Evolutionary conservation across 2,113 vertebrate genomes (phyloP).

Genomic region (Antechinus stuartii): DNA sequence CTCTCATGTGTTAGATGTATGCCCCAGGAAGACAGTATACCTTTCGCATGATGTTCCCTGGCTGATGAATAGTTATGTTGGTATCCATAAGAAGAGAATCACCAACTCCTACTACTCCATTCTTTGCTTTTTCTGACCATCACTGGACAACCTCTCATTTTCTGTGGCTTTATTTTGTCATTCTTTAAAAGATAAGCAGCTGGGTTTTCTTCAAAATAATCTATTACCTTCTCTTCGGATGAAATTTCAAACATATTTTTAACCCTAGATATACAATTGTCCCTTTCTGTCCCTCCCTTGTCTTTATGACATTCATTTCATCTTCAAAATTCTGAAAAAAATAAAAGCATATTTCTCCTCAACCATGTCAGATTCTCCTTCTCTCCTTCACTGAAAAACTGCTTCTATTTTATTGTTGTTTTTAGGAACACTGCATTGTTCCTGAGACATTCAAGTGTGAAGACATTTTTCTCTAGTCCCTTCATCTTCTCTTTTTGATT

Average conservation of each 20-base stretch:
- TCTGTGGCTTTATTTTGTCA: neutral
- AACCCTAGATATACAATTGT: neutral
- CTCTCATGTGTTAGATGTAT: neutral
- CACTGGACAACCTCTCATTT: neutral
- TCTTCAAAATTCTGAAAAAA: neutral
- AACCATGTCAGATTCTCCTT: neutral
- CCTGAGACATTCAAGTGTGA: neutral
- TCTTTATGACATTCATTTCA: neutral
- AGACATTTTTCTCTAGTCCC: neutral
- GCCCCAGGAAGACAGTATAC: neutral
- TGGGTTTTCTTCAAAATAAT: neutral
- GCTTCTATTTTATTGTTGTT: neutral
- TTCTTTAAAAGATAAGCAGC: too few relatives aligned
- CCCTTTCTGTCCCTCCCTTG: neutral
- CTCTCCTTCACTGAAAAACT: too few relatives aligned
- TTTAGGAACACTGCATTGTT: neutral
- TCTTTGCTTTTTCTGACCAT: neutral
- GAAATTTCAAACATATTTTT: neutral
- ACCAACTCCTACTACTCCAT: neutral
- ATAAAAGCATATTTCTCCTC: neutral
- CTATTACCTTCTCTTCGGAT: neutral
- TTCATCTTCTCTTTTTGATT: neutral
- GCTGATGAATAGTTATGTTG: neutral
- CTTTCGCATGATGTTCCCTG: neutral
- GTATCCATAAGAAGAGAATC: neutral